Conservation (phyloP, 1,140 invertebrate genomes). For the Neodiprion lecontei region DNA sequence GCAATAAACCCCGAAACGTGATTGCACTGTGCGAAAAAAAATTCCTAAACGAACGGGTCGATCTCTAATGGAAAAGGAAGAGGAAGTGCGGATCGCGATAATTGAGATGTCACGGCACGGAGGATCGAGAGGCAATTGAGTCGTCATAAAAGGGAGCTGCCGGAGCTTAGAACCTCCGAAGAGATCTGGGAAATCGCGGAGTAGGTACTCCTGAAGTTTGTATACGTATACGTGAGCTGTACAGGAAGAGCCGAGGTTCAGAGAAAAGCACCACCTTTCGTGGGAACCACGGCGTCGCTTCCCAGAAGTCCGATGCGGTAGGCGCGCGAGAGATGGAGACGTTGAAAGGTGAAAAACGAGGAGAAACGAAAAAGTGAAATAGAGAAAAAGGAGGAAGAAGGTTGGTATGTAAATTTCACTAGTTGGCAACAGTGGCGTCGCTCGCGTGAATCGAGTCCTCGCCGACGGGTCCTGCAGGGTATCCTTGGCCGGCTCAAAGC, state of each 20-base stretch:
- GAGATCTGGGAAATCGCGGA: background rate
- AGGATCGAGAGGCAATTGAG: background rate
- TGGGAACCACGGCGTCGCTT: slow-evolving; percentile 49
- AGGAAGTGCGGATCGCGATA: too few relatives aligned
- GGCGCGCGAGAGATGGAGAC: slow-evolving; percentile 21
- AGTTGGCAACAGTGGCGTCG: slow-evolving; percentile 36
- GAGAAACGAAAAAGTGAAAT: slow-evolving; percentile 12
- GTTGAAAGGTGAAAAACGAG: slow-evolving; percentile 25
- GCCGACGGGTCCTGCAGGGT: background rate
- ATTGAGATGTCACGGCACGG: too few relatives aligned
- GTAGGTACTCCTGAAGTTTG: background rate
- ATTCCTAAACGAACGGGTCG: background rate
- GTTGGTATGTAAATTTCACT: slow-evolving; percentile 44
- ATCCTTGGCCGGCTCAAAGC: background rate
- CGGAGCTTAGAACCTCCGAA: background rate
- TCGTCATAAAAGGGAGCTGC: too few relatives aligned
- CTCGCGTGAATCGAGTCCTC: slow-evolving; percentile 11
- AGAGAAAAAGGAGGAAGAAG: slow-evolving; percentile 10
- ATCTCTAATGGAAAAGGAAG: background rate
- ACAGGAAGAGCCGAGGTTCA: slow-evolving; percentile 32
- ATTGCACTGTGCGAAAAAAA: background rate
- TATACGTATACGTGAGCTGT: slow-evolving; percentile 19
- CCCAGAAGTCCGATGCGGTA: slow-evolving; percentile 37
- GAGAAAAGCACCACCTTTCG: slow-evolving; percentile 50
- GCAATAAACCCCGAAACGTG: background rate